Percentiles rank a stretch among this genome's conserved stretches.
These are phyloP conservation scores for Sibirionetta formosa DNA, from an alignment of 2,797 vertebrate genomes.

Conservation along the genomic window DNA sequence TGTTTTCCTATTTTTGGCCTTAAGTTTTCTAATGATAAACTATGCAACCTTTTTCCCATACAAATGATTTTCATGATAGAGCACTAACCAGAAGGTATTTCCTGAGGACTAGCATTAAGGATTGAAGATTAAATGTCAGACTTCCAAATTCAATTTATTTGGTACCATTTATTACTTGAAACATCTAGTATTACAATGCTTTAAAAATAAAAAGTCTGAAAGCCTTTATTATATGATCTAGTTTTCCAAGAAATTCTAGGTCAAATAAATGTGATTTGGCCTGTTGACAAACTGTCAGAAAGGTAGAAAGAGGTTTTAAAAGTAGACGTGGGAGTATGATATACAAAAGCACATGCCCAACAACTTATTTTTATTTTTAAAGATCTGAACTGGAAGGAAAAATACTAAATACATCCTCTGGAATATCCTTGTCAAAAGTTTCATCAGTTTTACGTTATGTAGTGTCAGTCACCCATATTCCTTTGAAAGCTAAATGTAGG, in stretches of 20 bases:
- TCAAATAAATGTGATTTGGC: neutral
- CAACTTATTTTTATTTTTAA: neutral
- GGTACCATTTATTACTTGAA: neutral
- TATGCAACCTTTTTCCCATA: neutral
- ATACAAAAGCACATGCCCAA: neutral
- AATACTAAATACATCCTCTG: neutral
- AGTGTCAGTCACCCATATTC: neutral
- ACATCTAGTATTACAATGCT: neutral
- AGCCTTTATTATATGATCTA: neutral
- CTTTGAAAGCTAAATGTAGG: conserved; percentile 10
- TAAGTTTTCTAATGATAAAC: neutral
- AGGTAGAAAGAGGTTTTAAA: neutral
- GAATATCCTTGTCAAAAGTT: neutral
- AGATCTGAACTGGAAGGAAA: neutral
- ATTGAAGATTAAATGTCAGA: neutral
- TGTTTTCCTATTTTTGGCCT: neutral
- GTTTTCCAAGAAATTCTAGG: neutral
- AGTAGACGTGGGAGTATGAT: neutral
- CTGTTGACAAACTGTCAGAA: conserved; percentile 26
- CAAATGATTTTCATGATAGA: neutral
- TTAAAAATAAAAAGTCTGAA: neutral
- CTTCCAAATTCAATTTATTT: neutral
- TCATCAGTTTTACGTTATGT: neutral
- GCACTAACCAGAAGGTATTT: neutral
- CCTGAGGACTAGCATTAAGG: rapidly evolving